Evolutionary conservation across 2,888 invertebrate species (phyloP).

Genomic region (Rutpela maculata): DNA sequence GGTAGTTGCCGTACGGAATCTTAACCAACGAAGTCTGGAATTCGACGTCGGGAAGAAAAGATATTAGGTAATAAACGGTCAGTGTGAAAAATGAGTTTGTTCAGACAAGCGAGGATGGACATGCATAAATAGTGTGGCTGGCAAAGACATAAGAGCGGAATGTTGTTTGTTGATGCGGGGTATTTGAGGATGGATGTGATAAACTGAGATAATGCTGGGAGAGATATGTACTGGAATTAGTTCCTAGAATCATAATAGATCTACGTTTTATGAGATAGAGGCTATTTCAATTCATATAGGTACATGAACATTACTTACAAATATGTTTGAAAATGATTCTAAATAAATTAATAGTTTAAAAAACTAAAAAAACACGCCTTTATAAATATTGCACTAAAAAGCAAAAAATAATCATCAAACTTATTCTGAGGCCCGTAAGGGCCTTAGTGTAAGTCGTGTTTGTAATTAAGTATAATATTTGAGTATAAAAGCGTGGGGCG

Average conservation of each 20-base stretch:
- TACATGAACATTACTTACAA: too few relatives aligned
- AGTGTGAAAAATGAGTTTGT: constrained; percentile 2
- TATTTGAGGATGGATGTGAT: background rate
- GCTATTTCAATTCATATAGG: too few relatives aligned
- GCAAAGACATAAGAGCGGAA: background rate
- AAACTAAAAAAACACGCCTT: too few relatives aligned
- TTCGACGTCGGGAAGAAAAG: background rate
- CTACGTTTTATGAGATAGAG: background rate
- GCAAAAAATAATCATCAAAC: too few relatives aligned
- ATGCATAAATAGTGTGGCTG: background rate
- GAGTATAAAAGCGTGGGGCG: too few relatives aligned
- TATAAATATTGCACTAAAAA: too few relatives aligned
- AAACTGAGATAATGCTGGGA: background rate
- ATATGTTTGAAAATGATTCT: too few relatives aligned
- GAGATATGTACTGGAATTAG: background rate
- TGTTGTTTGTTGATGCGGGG: background rate
- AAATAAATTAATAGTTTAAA: too few relatives aligned
- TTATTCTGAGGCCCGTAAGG: too few relatives aligned
- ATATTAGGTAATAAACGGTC: background rate
- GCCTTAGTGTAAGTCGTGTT: too few relatives aligned
- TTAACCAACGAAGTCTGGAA: background rate
- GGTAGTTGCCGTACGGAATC: background rate
- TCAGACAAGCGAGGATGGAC: background rate
- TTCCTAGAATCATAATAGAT: background rate
- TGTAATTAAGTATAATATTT: too few relatives aligned